Evolutionary conservation across 64 coral and sea anemone species (phyloP).

Genomic region (Montipora efflorescens): DNA sequence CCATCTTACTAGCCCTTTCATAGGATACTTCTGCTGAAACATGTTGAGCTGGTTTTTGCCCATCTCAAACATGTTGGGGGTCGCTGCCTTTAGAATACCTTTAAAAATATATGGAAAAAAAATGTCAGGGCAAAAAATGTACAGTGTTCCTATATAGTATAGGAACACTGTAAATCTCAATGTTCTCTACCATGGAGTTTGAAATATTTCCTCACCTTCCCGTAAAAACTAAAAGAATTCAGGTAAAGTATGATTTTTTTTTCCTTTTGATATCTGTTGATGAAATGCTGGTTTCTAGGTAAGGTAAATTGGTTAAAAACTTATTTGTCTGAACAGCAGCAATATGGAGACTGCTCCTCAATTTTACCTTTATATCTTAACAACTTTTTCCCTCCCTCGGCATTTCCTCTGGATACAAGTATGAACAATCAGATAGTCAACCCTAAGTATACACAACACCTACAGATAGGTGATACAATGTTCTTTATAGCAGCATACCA

Average conservation of each 20-base stretch:
- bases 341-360: not conserved
- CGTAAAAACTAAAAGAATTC: not conserved
- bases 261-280: constrained; percentile 23
- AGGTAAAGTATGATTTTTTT: constrained; percentile 2
- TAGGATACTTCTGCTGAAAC: constrained; percentile 77
- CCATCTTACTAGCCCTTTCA: constrained; percentile 62
- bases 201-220: constrained; percentile 19
- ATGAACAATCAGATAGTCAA: not conserved
- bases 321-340: not conserved
- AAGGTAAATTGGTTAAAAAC: not conserved
- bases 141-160: constrained; percentile 9
- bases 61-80: constrained; percentile 71
- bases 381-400: not conserved
- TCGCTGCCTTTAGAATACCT: constrained; percentile 72
- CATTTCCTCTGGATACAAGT: not conserved
- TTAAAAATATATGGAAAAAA: constrained; percentile 16
- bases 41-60: constrained; percentile 53
- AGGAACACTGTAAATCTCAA: constrained; percentile 13
- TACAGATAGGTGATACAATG: constrained; percentile 16
- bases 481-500: constrained; percentile 45
- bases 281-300: constrained; percentile 1
- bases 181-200: not conserved
- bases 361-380: constrained; percentile 16
- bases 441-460: not conserved
- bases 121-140: constrained; percentile 10